A percentile compares a stretch with the other conserved stretches of the same genome.
Evolutionary conservation across 2,797 vertebrate genomes (phyloP).

Genomic region (Dermochelys coriacea): DNA sequence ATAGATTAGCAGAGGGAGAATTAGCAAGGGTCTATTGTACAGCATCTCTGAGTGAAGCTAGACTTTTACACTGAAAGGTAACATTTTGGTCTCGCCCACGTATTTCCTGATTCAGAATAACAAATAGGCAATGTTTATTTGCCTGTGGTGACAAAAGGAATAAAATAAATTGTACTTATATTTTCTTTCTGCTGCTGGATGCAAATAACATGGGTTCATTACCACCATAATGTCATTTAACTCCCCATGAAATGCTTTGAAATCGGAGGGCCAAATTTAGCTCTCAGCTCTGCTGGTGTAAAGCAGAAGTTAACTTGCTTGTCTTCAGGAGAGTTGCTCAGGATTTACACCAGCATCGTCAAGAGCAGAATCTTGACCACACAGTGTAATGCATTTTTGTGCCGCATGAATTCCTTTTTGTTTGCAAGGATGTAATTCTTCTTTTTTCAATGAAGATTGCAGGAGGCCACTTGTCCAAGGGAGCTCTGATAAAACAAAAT

Average conservation of each 20-base stretch:
- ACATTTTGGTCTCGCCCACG: neutral
- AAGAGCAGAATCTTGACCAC: neutral
- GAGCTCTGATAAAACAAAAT: constrained; percentile 12
- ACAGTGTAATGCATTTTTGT: neutral
- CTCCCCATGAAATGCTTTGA: neutral
- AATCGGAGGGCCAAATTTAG: constrained; percentile 5
- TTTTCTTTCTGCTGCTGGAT: constrained; percentile 40
- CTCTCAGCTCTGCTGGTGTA: neutral
- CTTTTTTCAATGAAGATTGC: neutral
- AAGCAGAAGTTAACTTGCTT: neutral
- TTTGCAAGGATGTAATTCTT: neutral
- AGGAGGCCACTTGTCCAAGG: neutral
- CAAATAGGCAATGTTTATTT: neutral
- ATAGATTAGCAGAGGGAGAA: neutral
- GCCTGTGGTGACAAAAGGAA: neutral
- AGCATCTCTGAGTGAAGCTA: neutral
- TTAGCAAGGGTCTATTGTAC: neutral
- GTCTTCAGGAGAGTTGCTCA: neutral
- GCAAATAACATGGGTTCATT: neutral
- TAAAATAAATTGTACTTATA: neutral
- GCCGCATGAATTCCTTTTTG: constrained; percentile 21
- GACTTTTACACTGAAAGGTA: constrained; percentile 28
- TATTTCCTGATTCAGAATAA: constrained; percentile 49
- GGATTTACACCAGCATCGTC: neutral
- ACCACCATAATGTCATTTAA: neutral